These are phyloP conservation scores for Drosophila santomea DNA, from an alignment of 1,140 invertebrate species.

Conservation along the genomic window DNA sequence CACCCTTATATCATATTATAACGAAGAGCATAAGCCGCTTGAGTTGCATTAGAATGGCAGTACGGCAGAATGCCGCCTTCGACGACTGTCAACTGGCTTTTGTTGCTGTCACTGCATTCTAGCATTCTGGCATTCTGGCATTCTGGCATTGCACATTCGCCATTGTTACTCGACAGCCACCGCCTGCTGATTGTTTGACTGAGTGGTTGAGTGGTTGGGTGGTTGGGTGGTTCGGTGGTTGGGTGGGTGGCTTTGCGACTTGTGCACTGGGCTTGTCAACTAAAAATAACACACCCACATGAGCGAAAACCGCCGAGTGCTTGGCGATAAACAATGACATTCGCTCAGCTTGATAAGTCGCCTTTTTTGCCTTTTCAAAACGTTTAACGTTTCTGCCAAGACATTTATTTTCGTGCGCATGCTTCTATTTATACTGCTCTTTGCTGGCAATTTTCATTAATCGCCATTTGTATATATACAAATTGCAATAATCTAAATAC, in stretches of 20 bases:
- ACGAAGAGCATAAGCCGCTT: conserved; percentile 45
- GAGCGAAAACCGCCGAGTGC: conserved; percentile 1
- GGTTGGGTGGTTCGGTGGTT: neutral
- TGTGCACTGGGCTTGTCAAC: conserved; percentile 15
- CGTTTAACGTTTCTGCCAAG: conserved; percentile 13
- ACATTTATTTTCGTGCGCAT: conserved; percentile 17
- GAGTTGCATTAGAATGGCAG: conserved; percentile 33
- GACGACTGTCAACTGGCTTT: conserved; percentile 19
- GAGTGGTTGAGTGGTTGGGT: conserved; percentile 1
- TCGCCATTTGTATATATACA: too few relatives aligned
- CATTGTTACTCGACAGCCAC: conserved; percentile 33
- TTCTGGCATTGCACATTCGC: conserved; percentile 60
- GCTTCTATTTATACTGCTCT: conserved; percentile 14
- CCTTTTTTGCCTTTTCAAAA: conserved; percentile 4
- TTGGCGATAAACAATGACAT: conserved; percentile 30
- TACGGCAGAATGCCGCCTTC: conserved; percentile 16
- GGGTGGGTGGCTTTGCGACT: neutral
- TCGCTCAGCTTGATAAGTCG: conserved; percentile 30
- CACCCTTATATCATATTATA: conserved; percentile 43
- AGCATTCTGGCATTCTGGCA: conserved; percentile 59
- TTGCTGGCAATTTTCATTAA: too few relatives aligned
- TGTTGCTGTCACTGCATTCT: conserved; percentile 62
- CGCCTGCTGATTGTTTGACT: conserved; percentile 37
- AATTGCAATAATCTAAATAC: too few relatives aligned
- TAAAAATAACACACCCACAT: conserved; percentile 35